Evolutionary conservation across 1,140 invertebrate genomes (phyloP), one percentile per base, ranked within the genome.

Genomic region (Geopemphigus sp.): DNA sequence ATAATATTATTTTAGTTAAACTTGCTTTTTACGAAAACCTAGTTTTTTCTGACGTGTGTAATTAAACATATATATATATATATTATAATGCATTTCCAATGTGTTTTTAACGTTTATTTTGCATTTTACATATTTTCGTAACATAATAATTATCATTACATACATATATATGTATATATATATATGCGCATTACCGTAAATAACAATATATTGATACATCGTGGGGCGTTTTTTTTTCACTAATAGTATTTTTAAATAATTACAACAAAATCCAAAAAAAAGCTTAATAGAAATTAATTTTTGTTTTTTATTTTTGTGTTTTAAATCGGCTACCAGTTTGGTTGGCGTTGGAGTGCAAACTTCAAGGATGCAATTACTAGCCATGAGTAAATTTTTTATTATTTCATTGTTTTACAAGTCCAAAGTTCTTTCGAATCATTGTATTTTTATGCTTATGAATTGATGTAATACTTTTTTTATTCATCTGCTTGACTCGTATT

Each of bases 321-420:
- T 80, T 72, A 72, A 53, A 54, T 70, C 45, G 61, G 76, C 82
- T 78, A 76, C 70, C 82, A 84, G 92, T 94, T 93, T 90, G 92
- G 92, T 89, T 95, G 94, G 94, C 93, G 93, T 90, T 92, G 93
- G 91, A 95, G 93, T 91, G 90, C 92, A 88, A 92, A 95, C 92
- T 95, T 95, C 93, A 93, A 91, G 91, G 92, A 95, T 90, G 93
- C 93, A 88, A 93, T 95, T 89, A 87, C 88, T 85, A 87, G 87
- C 86, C 87, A 92, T 89, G 89, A 90, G 89, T 90, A 90, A 90
- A 82, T 84, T 84, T 83, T 86, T 84, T 85, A 83, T 84, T 85
- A 85, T 83, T 85, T 87, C 82, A 81, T 82, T 83, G 81, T 82
- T 80, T 72, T 83, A 80, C 63, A 61, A 73, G 63, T 72, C 64